Percentiles rank a stretch among this genome's conserved stretches.
phyloP scores from a whole-genome alignment of 2,113 vertebrate genomes.

The Periophthalmus modestus region DNA sequence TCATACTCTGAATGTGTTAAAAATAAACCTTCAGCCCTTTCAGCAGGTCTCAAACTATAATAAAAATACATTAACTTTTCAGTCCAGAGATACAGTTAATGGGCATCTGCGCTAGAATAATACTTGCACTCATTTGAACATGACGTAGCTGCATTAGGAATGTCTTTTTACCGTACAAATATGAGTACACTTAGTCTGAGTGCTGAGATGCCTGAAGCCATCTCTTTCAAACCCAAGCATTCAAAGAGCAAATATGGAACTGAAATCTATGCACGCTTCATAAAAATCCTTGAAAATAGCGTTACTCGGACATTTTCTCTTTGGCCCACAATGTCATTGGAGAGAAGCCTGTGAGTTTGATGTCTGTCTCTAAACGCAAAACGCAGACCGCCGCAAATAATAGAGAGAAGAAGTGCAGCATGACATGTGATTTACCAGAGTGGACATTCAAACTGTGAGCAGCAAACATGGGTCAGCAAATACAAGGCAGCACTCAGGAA shows the following conservation, averaged over 20 bases:
- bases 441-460: slow-evolving; percentile 43
- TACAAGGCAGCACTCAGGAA: slow-evolving; percentile 46
- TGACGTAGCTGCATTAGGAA: neutral
- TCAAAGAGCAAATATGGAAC: neutral
- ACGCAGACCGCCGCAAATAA: slow-evolving; percentile 6
- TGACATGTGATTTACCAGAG: slow-evolving; percentile 41
- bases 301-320: neutral
- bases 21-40: too few relatives aligned
- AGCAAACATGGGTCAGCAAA: slow-evolving; percentile 55
- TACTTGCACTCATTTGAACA: neutral
- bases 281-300: neutral
- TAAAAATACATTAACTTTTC: too few relatives aligned
- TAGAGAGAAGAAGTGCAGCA: slow-evolving; percentile 19
- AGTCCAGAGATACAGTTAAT: neutral
- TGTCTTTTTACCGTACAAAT: neutral
- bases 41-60: too few relatives aligned
- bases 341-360: neutral
- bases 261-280: neutral
- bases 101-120: neutral
- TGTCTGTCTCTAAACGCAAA: neutral
- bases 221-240: neutral
- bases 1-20: too few relatives aligned
- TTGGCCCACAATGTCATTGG: neutral
- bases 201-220: neutral
- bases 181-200: neutral